These are phyloP conservation scores for Plecturocebus donacophilus DNA, from an alignment of 2,113 vertebrate species.

Conservation along the genomic window DNA sequence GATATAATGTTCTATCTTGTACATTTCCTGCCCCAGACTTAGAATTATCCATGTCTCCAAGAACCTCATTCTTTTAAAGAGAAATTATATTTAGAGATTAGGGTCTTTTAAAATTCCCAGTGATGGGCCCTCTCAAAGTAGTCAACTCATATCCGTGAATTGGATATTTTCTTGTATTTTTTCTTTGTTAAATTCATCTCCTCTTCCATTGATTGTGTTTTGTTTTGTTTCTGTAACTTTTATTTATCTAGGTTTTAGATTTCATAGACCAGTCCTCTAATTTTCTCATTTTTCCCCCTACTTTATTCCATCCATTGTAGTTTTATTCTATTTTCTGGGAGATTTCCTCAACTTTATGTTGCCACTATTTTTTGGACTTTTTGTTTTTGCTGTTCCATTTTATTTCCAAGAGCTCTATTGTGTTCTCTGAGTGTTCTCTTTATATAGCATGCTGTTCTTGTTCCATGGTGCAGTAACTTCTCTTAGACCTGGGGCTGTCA, in stretches of 20 bases:
- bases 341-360: background rate
- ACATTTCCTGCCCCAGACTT: background rate
- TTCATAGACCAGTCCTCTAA: background rate
- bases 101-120: background rate
- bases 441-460: background rate
- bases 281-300: background rate
- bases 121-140: background rate
- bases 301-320: background rate
- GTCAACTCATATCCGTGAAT: background rate
- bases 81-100: background rate
- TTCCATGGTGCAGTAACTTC: background rate
- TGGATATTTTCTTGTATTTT: background rate
- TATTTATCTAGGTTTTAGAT: background rate
- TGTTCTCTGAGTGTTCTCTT: background rate
- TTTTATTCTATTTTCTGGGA: slow-evolving; percentile 20
- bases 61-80: background rate
- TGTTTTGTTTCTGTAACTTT: background rate
- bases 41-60: background rate
- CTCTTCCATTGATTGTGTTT: background rate
- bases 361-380: background rate
- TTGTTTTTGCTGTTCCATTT: slow-evolving; percentile 7
- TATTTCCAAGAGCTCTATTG: background rate
- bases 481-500: background rate
- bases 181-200: slow-evolving; percentile 18
- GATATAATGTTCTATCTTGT: background rate